A percentile compares a stretch with the other conserved stretches of the same genome.
Conservation (phyloP, 2,888 invertebrate species). For the Bhutanitis thaidina region DNA sequence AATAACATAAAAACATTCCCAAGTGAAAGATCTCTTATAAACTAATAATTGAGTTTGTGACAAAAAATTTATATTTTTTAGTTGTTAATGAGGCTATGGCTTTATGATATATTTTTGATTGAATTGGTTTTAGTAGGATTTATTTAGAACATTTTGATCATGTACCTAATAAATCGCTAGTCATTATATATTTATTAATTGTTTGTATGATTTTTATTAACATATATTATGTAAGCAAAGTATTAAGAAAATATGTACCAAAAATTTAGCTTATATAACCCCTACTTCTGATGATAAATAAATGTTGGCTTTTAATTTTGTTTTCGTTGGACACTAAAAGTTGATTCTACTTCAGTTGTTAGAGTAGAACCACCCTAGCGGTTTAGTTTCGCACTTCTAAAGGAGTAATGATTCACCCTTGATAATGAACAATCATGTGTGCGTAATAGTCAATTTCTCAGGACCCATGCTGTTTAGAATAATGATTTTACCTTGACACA, state of each 20-base stretch:
- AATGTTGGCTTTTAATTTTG: slow-evolving; percentile 3
- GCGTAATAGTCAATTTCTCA: too few species aligned
- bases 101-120: not conserved
- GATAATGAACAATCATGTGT: too few species aligned
- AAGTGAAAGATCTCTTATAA: slow-evolving; percentile 8
- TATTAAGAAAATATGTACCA: slow-evolving; percentile 13
- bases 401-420: too few species aligned
- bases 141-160: slow-evolving; percentile 1
- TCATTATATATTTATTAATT: slow-evolving; percentile 7
- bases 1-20: too few species aligned
- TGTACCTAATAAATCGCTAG: slow-evolving; percentile 16
- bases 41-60: not conserved
- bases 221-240: slow-evolving; percentile 3
- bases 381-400: too few species aligned
- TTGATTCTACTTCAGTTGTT: too few species aligned
- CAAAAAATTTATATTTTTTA: not conserved
- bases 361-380: too few species aligned
- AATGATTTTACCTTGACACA: too few species aligned
- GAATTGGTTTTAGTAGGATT: not conserved
- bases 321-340: not conserved
- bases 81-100: slow-evolving; percentile 1
- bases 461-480: too few species aligned
- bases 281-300: slow-evolving; percentile 1
- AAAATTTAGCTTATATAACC: slow-evolving; percentile 11
- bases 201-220: slow-evolving; percentile 1